phyloP scores from a whole-genome alignment of 2,113 vertebrate genomes.

The pig (Sus scrofa) region T2T-Sscrofa CM000814.6:129075501-129076000 shows the following conservation, averaged over 20 bases:
- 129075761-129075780: not conserved
- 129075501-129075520: not conserved
- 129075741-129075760: not conserved
- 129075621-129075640: not conserved
- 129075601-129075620: not conserved
- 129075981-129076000: not conserved
- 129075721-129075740: not conserved
- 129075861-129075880: not conserved
- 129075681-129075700: not conserved
- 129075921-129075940: not conserved
- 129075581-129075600: not conserved
- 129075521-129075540: not conserved
- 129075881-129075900: not conserved
- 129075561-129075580: not conserved
- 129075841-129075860: not conserved
- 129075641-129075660: not conserved
- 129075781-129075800: not conserved
- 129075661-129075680: not conserved
- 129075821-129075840: not conserved
- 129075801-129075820: not conserved
- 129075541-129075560: not conserved
- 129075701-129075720: not conserved
- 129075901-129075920: not conserved
- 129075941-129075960: not conserved
- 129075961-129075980: constrained; percentile 23